These are phyloP conservation scores for Teleogryllus oceanicus DNA, from an alignment of 2,888 invertebrate species.

Conservation along the genomic window DNA sequence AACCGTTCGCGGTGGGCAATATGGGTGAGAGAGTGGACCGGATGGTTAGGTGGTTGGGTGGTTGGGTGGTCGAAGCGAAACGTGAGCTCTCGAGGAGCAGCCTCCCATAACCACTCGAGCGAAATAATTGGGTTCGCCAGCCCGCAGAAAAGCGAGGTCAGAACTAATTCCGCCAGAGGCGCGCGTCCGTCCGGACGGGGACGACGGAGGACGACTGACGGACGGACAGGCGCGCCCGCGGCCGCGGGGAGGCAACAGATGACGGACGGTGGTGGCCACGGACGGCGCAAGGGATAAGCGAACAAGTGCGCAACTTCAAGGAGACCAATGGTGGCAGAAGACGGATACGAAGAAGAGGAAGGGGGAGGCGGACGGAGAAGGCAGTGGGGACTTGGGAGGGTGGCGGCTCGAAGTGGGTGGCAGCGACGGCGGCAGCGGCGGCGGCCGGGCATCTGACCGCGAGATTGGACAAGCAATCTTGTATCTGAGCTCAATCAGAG, in stretches of 20 bases:
- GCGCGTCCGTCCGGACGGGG: not conserved
- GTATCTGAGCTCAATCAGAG: constrained; percentile 18
- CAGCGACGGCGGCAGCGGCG: not conserved
- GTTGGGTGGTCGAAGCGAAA: not conserved
- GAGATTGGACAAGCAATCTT: constrained; percentile 4
- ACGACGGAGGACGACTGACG: not conserved
- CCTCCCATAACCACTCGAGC: not conserved
- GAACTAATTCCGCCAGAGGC: not conserved
- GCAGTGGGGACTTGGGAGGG: too few relatives aligned
- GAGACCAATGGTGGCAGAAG: too few relatives aligned
- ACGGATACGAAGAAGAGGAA: too few relatives aligned
- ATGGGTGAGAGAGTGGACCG: not conserved
- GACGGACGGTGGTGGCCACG: too few relatives aligned
- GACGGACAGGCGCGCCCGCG: too few relatives aligned
- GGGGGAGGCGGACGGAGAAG: too few relatives aligned
- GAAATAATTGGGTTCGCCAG: not conserved
- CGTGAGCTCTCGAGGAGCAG: not conserved
- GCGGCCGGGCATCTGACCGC: not conserved
- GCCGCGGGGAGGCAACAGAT: too few relatives aligned
- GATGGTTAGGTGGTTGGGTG: not conserved
- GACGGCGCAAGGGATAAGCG: too few relatives aligned
- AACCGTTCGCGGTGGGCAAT: too few relatives aligned
- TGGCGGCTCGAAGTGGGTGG: too few relatives aligned
- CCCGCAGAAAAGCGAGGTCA: not conserved
- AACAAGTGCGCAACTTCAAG: too few relatives aligned